Evolutionary conservation across 2,888 invertebrate genomes (phyloP).

Genomic region (Yponomeuta sedellus): DNA sequence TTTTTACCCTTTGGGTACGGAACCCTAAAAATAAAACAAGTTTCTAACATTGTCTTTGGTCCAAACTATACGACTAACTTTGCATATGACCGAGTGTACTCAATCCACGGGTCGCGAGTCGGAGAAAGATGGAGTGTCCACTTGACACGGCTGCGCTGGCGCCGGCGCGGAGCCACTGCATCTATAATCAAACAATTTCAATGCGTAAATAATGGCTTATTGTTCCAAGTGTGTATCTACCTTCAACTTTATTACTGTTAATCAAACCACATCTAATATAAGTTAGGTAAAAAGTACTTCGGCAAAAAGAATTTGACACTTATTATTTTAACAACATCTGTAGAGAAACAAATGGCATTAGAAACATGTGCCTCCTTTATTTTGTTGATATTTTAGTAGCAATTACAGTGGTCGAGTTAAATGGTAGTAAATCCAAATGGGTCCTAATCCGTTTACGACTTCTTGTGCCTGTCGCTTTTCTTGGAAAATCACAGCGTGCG

Average conservation of each 20-base stretch:
- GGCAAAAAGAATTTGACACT: neutral
- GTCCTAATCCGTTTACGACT: neutral
- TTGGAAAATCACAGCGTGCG: neutral
- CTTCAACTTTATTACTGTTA: neutral
- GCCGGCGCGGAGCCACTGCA: neutral
- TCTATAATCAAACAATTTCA: neutral
- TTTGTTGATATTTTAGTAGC: neutral
- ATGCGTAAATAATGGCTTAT: neutral
- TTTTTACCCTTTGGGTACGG: no score
- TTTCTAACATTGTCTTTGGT: neutral
- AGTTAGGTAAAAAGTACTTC: neutral
- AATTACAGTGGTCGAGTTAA: neutral
- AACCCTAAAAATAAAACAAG: neutral
- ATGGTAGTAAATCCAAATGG: neutral
- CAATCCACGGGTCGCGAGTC: constrained; percentile 3
- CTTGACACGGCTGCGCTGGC: constrained; percentile 13
- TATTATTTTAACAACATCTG: neutral
- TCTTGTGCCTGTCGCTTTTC: neutral
- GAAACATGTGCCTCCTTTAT: neutral
- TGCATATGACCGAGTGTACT: neutral
- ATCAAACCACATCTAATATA: neutral
- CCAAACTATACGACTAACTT: neutral
- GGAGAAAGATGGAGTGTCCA: constrained; percentile 8
- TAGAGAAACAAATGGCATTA: neutral
- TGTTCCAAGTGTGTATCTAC: constrained; percentile 2